A percentile compares a stretch with the other conserved stretches of the same genome.
These are phyloP conservation scores for Helicoverpa assulta DNA, from an alignment of 2,888 invertebrate genomes.

Conservation along the genomic window DNA sequence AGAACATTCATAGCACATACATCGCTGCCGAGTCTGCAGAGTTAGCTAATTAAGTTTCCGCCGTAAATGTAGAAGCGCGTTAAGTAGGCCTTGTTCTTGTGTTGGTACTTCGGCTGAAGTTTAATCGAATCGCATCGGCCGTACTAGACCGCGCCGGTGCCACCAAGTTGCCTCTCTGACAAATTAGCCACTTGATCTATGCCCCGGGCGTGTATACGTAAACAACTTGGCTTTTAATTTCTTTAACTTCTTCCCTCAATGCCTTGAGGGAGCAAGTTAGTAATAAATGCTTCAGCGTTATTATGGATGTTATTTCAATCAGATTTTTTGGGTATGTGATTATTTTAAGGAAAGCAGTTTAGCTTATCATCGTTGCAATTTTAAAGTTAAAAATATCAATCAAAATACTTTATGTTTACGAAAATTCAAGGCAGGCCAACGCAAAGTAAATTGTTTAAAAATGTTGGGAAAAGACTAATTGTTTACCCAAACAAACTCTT, in stretches of 20 bases:
- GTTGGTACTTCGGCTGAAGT: conserved; percentile 83
- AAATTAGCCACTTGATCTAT: conserved; percentile 87
- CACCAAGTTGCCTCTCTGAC: conserved; percentile 82
- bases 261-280: conserved; percentile 44
- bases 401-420: conserved; percentile 5
- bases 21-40: conserved; percentile 68
- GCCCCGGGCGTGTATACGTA: conserved; percentile 77
- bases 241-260: conserved; percentile 70
- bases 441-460: conserved; percentile 33
- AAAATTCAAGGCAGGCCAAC: conserved; percentile 23
- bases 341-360: neutral
- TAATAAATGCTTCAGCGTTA: neutral
- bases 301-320: conserved; percentile 2
- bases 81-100: conserved; percentile 83
- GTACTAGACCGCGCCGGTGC: conserved; percentile 71
- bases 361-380: neutral
- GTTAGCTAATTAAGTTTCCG: conserved; percentile 86
- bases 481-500: conserved; percentile 54
- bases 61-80: conserved; percentile 81
- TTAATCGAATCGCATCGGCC: conserved; percentile 89
- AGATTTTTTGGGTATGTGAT: neutral
- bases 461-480: conserved; percentile 50
- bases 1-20: conserved; percentile 60
- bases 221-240: conserved; percentile 78
- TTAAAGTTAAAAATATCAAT: neutral